Evolutionary conservation across 2,797 vertebrate genomes (phyloP).

Genomic region (Diglossa cyanea): DNA sequence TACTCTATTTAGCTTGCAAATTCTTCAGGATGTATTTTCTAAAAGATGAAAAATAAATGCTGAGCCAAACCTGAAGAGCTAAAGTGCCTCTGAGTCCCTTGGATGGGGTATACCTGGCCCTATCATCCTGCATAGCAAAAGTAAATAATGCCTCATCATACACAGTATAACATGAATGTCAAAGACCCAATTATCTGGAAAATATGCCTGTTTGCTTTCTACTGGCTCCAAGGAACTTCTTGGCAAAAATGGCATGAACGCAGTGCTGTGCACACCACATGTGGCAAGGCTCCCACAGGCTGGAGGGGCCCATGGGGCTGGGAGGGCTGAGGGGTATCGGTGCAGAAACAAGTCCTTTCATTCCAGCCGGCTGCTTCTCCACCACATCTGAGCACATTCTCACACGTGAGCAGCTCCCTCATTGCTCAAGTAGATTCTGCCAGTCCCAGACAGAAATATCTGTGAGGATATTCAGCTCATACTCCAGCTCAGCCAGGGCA

Average conservation of each 20-base stretch:
- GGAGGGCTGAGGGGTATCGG: rapidly evolving
- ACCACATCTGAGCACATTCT: neutral
- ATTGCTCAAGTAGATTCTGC: neutral
- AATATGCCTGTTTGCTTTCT: neutral
- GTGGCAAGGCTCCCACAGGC: neutral
- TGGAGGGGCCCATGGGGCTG: rapidly evolving
- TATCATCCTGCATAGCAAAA: neutral
- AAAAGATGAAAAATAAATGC: neutral
- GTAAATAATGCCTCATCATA: neutral
- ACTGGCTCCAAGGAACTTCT: neutral
- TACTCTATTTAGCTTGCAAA: neutral
- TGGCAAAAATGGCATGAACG: neutral
- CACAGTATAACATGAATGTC: neutral
- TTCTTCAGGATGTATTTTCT: neutral
- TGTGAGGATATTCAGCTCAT: neutral
- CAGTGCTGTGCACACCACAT: rapidly evolving
- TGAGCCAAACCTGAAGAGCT: neutral
- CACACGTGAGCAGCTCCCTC: neutral
- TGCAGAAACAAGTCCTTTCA: neutral
- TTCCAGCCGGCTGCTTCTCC: rapidly evolving
- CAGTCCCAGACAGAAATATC: neutral
- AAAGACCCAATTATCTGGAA: neutral
- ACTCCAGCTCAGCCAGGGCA: neutral
- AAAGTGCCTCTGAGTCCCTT: neutral
- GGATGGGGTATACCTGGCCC: neutral